Base-by-base conservation (phyloP, 1,140 invertebrate species). In the Trichomalopsis sarcophagae region DNA sequence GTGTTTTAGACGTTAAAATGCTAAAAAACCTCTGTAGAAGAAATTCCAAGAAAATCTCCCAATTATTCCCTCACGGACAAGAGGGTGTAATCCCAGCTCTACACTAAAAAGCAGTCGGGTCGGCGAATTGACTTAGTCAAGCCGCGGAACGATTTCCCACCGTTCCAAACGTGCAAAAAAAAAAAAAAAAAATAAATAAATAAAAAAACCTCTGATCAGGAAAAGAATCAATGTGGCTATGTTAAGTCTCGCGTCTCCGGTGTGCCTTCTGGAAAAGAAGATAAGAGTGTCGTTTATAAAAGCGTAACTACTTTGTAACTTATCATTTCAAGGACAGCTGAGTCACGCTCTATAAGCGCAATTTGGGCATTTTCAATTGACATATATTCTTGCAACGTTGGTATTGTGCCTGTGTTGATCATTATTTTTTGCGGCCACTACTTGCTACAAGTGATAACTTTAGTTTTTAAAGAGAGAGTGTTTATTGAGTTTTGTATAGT, bases 401-500 rank as follows among this genome's bases (percentile, higher is more conserved):
- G 33, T 36, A 36, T 6, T 36, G 33, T 36, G n/a, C 17, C 21
- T 62, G 21, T 21, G 21, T 4, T n/a, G n/a, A 62, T 62, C n/a
- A 62, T 5, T n/a, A 5, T 21, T 62, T 21, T n/a, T 62, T 21
- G 13, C 17, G 21, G 17, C 17, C 6, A 5, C 1, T 62, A 62
- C 21, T 62, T 62, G 55, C 55, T 7, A 17, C 55, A n/a, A 62
- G 17, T 44, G 40, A 44, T 44, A 44, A 44, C 9, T 44, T 10
- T n/a, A 62, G 55, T 62, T 7, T 1, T 21, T 62, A 62, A 6
- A 62, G 36, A 9, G 40, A 55, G 17, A 62, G 55, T 50, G 7
- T n/a, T 71, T 66, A 7, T 40, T 81, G 50, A 27, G 47, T 81
- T 71, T 44, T 73, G 1, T 55, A 62, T 9, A 86, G 55, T 85